Percentiles rank a stretch among this genome's conserved stretches.
phyloP scores from a whole-genome alignment of 2,888 invertebrate genomes.

The Eupithecia centaureata region DNA sequence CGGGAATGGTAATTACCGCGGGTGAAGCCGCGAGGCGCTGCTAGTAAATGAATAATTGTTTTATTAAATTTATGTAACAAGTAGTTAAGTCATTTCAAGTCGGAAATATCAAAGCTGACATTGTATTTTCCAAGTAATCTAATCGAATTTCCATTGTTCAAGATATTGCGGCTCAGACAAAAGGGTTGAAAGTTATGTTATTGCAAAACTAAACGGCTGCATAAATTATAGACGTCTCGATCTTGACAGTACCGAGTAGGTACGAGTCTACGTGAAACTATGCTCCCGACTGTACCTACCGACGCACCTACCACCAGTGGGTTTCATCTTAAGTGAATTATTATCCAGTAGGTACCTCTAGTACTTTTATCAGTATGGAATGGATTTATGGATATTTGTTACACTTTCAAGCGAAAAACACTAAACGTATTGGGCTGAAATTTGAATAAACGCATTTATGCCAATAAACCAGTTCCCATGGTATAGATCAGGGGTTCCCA shows the following conservation, averaged over 20 bases:
- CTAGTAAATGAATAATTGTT: not conserved
- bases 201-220: constrained; percentile 59
- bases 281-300: constrained; percentile 45
- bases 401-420: too few species aligned
- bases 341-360: not conserved
- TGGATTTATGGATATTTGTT: too few species aligned
- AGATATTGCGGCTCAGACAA: constrained; percentile 49
- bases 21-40: too few species aligned
- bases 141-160: constrained; percentile 36
- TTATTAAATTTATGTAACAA: not conserved
- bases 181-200: constrained; percentile 68
- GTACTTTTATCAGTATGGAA: too few species aligned
- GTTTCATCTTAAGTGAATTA: not conserved
- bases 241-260: constrained; percentile 51
- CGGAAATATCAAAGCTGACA: constrained; percentile 11
- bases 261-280: constrained; percentile 54
- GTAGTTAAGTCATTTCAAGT: not conserved
- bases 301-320: not conserved
- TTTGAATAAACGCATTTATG: too few species aligned
- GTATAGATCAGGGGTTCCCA: too few species aligned
- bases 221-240: constrained; percentile 65
- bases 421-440: too few species aligned
- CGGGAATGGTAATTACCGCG: too few species aligned
- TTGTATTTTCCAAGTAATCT: constrained; percentile 26
- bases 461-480: too few species aligned